These are phyloP conservation scores for Eupithecia centaureata DNA, from an alignment of 2,888 invertebrate species.

Conservation along the genomic window DNA sequence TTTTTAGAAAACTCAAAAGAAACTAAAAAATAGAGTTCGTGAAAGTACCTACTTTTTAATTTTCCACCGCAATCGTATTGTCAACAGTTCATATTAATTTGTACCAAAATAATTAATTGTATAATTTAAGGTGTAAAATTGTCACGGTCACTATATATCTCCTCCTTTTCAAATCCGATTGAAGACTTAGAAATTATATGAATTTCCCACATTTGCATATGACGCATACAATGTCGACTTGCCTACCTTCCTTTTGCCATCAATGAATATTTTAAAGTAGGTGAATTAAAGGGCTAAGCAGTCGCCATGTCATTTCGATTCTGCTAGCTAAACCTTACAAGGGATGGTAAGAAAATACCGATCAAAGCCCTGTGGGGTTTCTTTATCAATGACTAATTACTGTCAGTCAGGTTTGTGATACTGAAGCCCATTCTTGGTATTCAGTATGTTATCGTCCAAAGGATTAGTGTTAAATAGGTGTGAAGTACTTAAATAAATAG, in stretches of 20 bases:
- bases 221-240: not conserved
- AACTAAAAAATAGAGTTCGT: not conserved
- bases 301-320: not conserved
- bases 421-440: slow-evolving; percentile 16
- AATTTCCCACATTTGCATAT: not conserved
- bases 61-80: too few relatives aligned
- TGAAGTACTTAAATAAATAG: not conserved
- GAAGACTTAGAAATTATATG: not conserved
- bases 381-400: slow-evolving; percentile 22
- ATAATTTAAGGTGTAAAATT: too few relatives aligned
- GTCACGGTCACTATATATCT: too few relatives aligned
- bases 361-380: slow-evolving; percentile 24
- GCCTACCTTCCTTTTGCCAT: not conserved
- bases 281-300: slow-evolving; percentile 6
- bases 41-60: too few relatives aligned
- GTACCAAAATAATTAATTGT: too few relatives aligned
- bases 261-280: not conserved
- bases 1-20: not conserved
- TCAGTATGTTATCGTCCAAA: slow-evolving; percentile 6
- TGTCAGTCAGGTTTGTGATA: slow-evolving; percentile 18
- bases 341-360: slow-evolving; percentile 21
- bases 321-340: slow-evolving; percentile 6
- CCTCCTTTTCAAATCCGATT: not conserved
- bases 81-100: too few relatives aligned
- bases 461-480: not conserved